Base-by-base conservation (phyloP, 1,140 invertebrate genomes). In the Geopemphigus sp. region DNA sequence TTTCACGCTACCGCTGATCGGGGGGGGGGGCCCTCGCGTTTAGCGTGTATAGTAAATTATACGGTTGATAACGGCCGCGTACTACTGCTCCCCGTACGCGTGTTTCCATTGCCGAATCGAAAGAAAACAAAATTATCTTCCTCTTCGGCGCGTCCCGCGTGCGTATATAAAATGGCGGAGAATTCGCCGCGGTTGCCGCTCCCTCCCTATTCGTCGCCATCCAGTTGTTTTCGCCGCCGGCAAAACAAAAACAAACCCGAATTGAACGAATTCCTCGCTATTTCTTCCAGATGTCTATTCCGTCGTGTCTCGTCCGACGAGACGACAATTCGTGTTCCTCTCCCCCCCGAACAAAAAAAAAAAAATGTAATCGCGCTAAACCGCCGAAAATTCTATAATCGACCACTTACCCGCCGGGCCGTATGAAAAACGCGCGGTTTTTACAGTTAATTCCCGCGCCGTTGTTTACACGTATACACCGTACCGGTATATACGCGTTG, bases 111-210 rank as follows among this genome's bases (percentile, higher is more conserved):
- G 47, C 57, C 17, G 57, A 78, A 78, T 78, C 63, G 50, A 78
- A 78, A 29, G 24, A 78, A 78, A 78, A 78, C 11, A 63, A 68
- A 68, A 68, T 68, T 47, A 66, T 68, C 12, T 68, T 26, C n/a
- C n/a, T n/a, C 2, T 26, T 6, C 24, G 14, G n/a, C 8, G 32
- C 32, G 32, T 39, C 32, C 32, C 32, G 32, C 32, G 32, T 26
- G 14, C 26, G 19, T 22, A 8, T 47, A 47, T 39, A 39, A 39
- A 24, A 64, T 19, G 19, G n/a, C 14, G 11, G 29, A 66, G 5
- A 50, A 50, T 50, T 15, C n/a, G n/a, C 22, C 5, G 22, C n/a
- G 11, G 12, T 47, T 68, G 24, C 11, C 24, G 10, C 64, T 68
- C 66, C 22, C 19, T 26, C 17, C 8, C 15, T 26, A 14, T 54